Evolutionary conservation across 2,888 invertebrate genomes (phyloP).

Genomic region (Ypsolopha sequella): DNA sequence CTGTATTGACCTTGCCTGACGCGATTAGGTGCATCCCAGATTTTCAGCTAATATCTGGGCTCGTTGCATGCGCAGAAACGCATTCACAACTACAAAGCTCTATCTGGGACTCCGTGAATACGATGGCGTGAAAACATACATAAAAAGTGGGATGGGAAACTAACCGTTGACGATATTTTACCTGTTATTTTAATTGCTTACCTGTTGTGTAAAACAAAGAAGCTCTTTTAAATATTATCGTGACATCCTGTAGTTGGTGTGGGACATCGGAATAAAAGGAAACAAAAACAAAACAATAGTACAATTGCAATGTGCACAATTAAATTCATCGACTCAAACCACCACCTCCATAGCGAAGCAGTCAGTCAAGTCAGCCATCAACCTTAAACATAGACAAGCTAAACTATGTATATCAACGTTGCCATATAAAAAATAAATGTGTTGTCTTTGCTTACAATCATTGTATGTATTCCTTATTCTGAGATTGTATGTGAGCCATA

Average conservation of each 20-base stretch:
- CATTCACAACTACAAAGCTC: slow-evolving; percentile 31
- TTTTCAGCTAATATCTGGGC: slow-evolving; percentile 24
- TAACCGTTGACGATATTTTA: slow-evolving; percentile 21
- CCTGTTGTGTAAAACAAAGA: slow-evolving; percentile 22
- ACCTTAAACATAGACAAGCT: slow-evolving; percentile 13
- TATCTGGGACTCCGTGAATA: slow-evolving; percentile 36
- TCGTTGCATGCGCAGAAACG: slow-evolving; percentile 42
- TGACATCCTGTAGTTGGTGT: slow-evolving; percentile 23
- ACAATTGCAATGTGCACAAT: slow-evolving; percentile 29
- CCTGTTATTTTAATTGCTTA: slow-evolving; percentile 19
- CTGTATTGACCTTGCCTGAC: slow-evolving; percentile 23
- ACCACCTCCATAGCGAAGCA: slow-evolving; percentile 30
- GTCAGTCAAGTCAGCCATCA: slow-evolving; percentile 23
- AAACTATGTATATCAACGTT: not conserved
- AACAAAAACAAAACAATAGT: slow-evolving; percentile 29
- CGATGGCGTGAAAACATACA: slow-evolving; percentile 35
- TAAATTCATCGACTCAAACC: slow-evolving; percentile 23
- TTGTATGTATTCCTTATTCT: too few relatives aligned
- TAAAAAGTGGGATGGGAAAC: slow-evolving; percentile 44
- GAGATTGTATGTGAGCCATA: too few relatives aligned
- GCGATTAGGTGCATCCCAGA: slow-evolving; percentile 1
- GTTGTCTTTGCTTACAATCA: not conserved
- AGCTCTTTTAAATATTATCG: slow-evolving; percentile 22
- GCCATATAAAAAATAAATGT: not conserved
- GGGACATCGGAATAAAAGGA: slow-evolving; percentile 28